Conservation (phyloP, 37 sponge, comb jelly and placozoan genomes). For the Tethya wilhelma region DNA sequence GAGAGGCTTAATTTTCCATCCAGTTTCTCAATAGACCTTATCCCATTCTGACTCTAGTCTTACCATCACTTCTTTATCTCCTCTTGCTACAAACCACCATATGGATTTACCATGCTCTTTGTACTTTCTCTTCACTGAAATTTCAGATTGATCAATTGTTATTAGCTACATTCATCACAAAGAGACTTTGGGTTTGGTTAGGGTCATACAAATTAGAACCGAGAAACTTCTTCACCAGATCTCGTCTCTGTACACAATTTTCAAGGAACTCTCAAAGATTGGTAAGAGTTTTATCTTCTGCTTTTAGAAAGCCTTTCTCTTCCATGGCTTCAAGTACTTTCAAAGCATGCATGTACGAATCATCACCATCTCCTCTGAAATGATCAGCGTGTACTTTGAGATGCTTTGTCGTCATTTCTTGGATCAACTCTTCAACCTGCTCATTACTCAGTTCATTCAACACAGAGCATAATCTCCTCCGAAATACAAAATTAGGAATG, state of each 20-base stretch:
- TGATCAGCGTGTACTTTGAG: not conserved
- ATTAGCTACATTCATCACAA: too few relatives aligned
- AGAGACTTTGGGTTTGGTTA: too few relatives aligned
- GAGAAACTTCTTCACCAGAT: not conserved
- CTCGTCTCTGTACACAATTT: not conserved
- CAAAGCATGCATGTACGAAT: not conserved
- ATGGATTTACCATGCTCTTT: too few relatives aligned
- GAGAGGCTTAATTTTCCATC: too few relatives aligned
- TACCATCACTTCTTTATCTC: too few relatives aligned
- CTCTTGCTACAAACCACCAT: too few relatives aligned
- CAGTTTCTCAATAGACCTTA: too few relatives aligned
- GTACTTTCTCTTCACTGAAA: too few relatives aligned
- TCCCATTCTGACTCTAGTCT: too few relatives aligned
- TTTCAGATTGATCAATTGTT: too few relatives aligned
- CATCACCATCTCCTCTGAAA: not conserved
- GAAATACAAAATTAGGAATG: not conserved
- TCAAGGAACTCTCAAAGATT: not conserved
- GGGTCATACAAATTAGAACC: too few relatives aligned
- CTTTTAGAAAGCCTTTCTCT: not conserved
- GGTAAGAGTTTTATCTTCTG: not conserved
- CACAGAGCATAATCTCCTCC: not conserved
- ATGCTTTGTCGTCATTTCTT: not conserved
- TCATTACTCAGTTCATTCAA: not conserved
- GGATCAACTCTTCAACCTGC: not conserved
- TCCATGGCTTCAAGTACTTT: not conserved